A percentile compares a stretch with the other conserved stretches of the same genome.
Evolutionary conservation across 2,888 invertebrate species (phyloP).

Genomic region (Aricia artaxerxes): DNA sequence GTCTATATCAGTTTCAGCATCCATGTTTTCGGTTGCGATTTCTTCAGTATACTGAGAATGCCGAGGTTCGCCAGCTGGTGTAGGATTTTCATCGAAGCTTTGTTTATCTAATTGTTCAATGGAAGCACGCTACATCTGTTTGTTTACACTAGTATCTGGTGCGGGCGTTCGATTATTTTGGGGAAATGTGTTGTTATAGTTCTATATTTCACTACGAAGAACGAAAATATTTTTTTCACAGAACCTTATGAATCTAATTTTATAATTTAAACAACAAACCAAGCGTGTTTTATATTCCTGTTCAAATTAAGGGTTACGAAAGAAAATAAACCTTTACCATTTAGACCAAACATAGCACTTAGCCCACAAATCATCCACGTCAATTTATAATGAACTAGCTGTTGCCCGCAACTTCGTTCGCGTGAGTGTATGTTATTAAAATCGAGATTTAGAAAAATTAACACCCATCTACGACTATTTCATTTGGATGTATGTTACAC

Average conservation of each 20-base stretch:
- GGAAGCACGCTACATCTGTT: slow-evolving; percentile 24
- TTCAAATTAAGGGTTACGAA: neutral
- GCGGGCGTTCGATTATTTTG: slow-evolving; percentile 3
- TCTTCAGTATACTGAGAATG: neutral
- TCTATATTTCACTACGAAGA: neutral
- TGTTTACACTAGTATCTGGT: slow-evolving; percentile 20
- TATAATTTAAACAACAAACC: too few relatives aligned
- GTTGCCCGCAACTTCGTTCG: too few relatives aligned
- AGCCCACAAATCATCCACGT: neutral
- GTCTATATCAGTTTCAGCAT: neutral
- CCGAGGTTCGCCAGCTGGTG: neutral
- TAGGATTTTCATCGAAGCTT: slow-evolving; percentile 11
- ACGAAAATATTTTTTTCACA: neutral
- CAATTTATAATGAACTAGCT: neutral
- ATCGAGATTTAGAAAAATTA: too few relatives aligned
- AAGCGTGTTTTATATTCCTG: too few relatives aligned
- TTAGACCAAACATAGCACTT: neutral
- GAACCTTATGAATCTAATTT: neutral
- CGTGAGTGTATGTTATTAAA: too few relatives aligned
- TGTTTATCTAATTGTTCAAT: slow-evolving; percentile 26
- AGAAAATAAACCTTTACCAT: neutral
- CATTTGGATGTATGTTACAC: too few relatives aligned
- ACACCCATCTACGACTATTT: too few relatives aligned
- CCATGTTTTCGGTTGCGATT: neutral
- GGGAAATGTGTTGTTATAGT: neutral